A percentile compares a stretch with the other conserved stretches of the same genome.
phyloP scores from a whole-genome alignment of 2,113 vertebrate genomes.

The Pelecanus crispus region DNA sequence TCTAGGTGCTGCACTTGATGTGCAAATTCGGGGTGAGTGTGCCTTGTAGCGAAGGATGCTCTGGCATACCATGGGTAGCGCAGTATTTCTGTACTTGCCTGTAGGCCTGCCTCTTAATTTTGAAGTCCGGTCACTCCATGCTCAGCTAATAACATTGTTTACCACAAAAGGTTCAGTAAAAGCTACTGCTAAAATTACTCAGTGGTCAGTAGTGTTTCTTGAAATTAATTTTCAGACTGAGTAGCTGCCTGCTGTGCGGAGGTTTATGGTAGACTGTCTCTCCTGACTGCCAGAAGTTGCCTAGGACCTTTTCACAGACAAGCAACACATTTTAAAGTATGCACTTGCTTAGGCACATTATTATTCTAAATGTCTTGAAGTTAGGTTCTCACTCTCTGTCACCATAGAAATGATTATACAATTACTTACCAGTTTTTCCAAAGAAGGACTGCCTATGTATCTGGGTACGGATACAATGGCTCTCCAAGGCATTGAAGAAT shows the following conservation, averaged over 20 bases:
- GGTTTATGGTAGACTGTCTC: neutral
- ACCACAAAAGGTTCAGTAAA: conserved; percentile 33
- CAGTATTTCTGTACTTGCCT: neutral
- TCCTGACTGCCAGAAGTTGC: conserved; percentile 29
- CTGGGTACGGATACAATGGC: neutral
- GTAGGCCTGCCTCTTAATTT: conserved; percentile 27
- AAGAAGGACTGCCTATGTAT: conserved; percentile 1
- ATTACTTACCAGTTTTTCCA: neutral
- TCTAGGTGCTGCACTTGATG: neutral
- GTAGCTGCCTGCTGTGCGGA: conserved; percentile 34
- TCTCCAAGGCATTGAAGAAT: conserved; percentile 3
- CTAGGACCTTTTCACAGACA: neutral
- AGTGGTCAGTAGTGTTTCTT: conserved; percentile 39
- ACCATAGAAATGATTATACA: conserved; percentile 65
- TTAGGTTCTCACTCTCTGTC: conserved; percentile 46
- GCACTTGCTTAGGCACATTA: conserved; percentile 41
- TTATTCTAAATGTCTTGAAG: conserved; percentile 55
- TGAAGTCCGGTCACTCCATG: conserved; percentile 32
- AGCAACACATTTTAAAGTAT: conserved; percentile 23
- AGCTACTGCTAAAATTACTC: conserved; percentile 45
- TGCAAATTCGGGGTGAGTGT: neutral
- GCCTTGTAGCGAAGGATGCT: neutral
- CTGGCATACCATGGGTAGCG: neutral
- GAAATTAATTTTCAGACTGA: conserved; percentile 64
- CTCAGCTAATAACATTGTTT: conserved; percentile 44